These are phyloP conservation scores for Malacoraja senta DNA, from an alignment of 2,797 vertebrate species.

Conservation along the genomic window DNA sequence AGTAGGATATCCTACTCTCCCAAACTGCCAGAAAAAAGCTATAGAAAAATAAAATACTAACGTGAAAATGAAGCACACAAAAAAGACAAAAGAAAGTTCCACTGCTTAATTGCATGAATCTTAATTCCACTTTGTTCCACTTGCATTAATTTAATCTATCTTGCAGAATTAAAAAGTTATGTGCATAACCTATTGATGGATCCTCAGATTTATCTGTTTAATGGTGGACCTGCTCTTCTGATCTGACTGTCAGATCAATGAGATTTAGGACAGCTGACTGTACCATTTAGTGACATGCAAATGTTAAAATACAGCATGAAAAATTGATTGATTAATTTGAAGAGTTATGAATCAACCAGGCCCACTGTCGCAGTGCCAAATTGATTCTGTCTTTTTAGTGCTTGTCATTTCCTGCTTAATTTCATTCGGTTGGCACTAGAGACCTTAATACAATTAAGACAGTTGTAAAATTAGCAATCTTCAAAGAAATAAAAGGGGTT, in stretches of 20 bases:
- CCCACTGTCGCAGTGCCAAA: neutral
- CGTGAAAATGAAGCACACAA: neutral
- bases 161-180: slow-evolving; percentile 28
- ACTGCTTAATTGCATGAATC: neutral
- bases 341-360: slow-evolving; percentile 27
- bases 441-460: slow-evolving; percentile 17
- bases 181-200: slow-evolving; percentile 13
- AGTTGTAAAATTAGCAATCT: slow-evolving; percentile 22
- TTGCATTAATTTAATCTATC: neutral
- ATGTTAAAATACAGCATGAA: slow-evolving; percentile 25
- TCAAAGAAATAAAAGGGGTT: neutral
- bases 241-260: slow-evolving; percentile 26
- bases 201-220: neutral
- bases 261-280: slow-evolving; percentile 31
- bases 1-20: neutral
- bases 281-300: neutral
- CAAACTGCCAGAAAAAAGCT: neutral
- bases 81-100: neutral
- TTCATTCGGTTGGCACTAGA: slow-evolving; percentile 1
- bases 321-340: slow-evolving; percentile 35
- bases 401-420: slow-evolving; percentile 19
- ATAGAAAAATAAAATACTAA: neutral
- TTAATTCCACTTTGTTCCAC: neutral
- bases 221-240: neutral
- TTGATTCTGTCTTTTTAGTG: slow-evolving; percentile 26